Conservation (phyloP, 2,797 vertebrate species). For the Smutsia gigantea region DNA sequence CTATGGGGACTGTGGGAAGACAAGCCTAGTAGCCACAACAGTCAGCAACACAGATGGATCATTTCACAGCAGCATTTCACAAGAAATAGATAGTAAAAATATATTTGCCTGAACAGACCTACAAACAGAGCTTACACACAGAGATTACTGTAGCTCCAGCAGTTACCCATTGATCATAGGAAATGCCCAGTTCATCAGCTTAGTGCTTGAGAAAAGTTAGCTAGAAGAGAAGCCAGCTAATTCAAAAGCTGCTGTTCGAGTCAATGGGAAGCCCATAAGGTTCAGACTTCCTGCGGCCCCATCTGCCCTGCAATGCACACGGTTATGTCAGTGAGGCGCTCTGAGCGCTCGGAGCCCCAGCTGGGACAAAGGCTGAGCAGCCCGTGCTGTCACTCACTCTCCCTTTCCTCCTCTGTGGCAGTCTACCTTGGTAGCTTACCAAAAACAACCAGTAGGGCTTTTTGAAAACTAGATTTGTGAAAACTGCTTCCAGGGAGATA, state of each 20-base stretch:
- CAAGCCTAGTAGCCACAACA: constrained; percentile 84
- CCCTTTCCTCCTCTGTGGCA: constrained; percentile 52
- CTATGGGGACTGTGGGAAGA: constrained; percentile 80
- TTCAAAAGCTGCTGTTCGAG: constrained; percentile 88
- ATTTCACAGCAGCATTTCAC: constrained; percentile 84
- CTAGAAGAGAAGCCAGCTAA: constrained; percentile 85
- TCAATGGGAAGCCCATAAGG: constrained; percentile 89
- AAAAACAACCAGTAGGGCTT: constrained; percentile 84
- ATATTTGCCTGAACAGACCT: constrained; percentile 86
- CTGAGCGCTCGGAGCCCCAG: constrained; percentile 86
- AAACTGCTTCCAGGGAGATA: constrained; percentile 82
- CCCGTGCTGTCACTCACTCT: constrained; percentile 47
- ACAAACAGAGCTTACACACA: constrained; percentile 87
- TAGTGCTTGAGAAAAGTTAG: constrained; percentile 86
- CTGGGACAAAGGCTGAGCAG: constrained; percentile 84
- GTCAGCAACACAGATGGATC: constrained; percentile 83
- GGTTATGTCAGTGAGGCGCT: constrained; percentile 89
- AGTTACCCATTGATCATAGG: constrained; percentile 92
- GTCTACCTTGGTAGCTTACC: constrained; percentile 85
- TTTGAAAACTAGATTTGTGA: constrained; percentile 76
- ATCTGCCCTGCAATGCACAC: constrained; percentile 87
- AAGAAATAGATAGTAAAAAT: constrained; percentile 81
- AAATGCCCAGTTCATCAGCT: constrained; percentile 89
- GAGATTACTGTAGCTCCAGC: constrained; percentile 91
- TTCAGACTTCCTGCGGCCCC: constrained; percentile 89